phyloP scores from a whole-genome alignment of 2,888 invertebrate genomes.

The Agonopterix arenella region DNA sequence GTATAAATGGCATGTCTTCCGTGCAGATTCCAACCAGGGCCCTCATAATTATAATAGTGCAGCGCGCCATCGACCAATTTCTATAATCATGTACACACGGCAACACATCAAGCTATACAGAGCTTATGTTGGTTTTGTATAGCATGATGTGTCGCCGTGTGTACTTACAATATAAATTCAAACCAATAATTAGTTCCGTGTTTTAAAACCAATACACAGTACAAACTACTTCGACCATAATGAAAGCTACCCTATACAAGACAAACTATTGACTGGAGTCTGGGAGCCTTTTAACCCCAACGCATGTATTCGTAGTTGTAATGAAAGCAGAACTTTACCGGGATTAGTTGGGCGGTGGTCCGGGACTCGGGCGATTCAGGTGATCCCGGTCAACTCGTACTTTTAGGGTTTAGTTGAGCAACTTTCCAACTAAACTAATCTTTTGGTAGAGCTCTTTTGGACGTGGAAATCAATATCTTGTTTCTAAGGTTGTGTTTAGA shows the following conservation, averaged over 20 bases:
- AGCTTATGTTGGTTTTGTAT: no score
- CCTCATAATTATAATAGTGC: no score
- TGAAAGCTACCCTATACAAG: neutral
- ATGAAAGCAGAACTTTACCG: slow-evolving; percentile 41
- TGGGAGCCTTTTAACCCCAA: neutral
- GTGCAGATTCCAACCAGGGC: no score
- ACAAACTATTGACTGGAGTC: neutral
- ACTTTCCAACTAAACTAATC: slow-evolving; percentile 24
- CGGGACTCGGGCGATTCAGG: slow-evolving; percentile 21
- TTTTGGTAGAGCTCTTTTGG: slow-evolving; percentile 15
- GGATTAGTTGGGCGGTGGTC: slow-evolving; percentile 34
- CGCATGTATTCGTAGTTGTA: slow-evolving; percentile 17
- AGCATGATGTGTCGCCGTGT: no score
- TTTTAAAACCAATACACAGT: no score
- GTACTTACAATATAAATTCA: no score
- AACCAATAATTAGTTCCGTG: no score
- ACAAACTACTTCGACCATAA: no score
- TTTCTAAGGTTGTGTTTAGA: neutral
- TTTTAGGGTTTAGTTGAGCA: slow-evolving; percentile 28
- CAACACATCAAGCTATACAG: no score
- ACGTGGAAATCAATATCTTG: neutral
- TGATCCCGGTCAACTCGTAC: slow-evolving; percentile 33
- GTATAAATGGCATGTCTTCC: no score
- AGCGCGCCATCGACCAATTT: no score
- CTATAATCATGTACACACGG: no score